Evolutionary conservation across 2,113 vertebrate genomes (phyloP).

Genomic region (Pedetes capensis): DNA sequence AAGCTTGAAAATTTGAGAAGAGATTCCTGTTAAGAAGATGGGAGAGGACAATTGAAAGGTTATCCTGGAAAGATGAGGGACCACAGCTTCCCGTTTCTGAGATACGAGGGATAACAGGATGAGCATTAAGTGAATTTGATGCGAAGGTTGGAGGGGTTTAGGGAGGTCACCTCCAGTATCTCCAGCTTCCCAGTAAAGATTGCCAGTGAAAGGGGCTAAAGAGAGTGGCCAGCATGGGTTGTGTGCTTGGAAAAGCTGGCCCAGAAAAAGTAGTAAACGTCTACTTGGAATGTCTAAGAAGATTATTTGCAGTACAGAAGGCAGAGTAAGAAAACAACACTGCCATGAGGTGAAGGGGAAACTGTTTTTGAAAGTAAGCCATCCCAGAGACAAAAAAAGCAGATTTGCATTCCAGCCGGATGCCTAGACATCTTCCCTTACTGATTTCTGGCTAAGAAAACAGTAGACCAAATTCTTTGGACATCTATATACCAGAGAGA

Average conservation of each 20-base stretch:
- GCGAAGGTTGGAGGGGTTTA: neutral
- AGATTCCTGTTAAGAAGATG: neutral
- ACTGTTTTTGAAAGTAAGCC: slow-evolving; percentile 20
- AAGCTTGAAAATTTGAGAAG: neutral
- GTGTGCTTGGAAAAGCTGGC: neutral
- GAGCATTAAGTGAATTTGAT: neutral
- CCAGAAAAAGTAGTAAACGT: neutral
- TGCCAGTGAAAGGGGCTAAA: neutral
- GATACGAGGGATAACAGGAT: neutral
- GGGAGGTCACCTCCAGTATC: neutral
- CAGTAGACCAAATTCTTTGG: slow-evolving; percentile 19
- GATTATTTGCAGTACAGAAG: neutral
- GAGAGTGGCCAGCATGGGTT: neutral
- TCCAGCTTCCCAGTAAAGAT: neutral
- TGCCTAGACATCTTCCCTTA: neutral
- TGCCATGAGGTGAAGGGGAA: neutral
- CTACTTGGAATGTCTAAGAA: neutral
- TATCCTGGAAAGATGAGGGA: neutral
- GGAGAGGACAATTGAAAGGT: neutral
- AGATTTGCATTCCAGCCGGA: neutral
- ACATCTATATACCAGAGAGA: neutral
- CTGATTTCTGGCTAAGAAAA: slow-evolving; percentile 33
- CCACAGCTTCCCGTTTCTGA: neutral
- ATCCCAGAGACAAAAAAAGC: neutral
- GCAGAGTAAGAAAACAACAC: neutral